Base-by-base conservation (phyloP, 2,113 vertebrate genomes). In the Felis chaus region DNA sequence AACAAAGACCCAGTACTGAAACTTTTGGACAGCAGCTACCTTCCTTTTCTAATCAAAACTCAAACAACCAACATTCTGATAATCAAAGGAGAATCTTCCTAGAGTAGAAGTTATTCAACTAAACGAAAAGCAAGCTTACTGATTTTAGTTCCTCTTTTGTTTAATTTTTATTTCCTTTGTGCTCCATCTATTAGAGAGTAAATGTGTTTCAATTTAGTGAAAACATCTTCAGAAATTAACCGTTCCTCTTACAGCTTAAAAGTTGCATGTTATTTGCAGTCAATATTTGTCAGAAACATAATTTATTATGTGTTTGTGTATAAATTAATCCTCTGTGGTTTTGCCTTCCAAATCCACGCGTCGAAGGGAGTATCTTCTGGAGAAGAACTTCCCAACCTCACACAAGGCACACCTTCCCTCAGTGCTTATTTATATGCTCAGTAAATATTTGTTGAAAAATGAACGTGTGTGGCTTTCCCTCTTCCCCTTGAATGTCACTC, bases 121-220 rank as follows among this genome's bases (percentile, higher is more conserved):
- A 89, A 84, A 81, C 92, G 65, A 83, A 96, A 98, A 88, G 31
- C 3, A 63, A 80, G 80, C 27, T 79, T 48, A 68, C 65, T 80
- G 45, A 88, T 89, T 90, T 97, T 57, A 21, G 73, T 80, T 2
- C 18, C 48, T 39, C 61, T 82, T 94, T 93, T 80, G 19, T 85
- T 83, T 63, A 87, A 95, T 84, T 89, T 94, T 92, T 89, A 92
- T 85, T 96, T 94, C 45, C 55, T 97, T 94, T 96, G 63, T 95
- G 48, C 12, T 93, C 65, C 63, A 66, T 76, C 68, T 95, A 80
- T 81, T 84, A 89, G 8, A 71, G 71, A 96, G n/a, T 41, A 80
- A 95, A 78, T 92, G 88, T 92, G 66, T 79, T 96, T 94, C 48
- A 11, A 57, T 79, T 68, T 94, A 74, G 84, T 73, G 45, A 94